These are phyloP conservation scores for Pituophis catenifer DNA, from an alignment of 2,113 vertebrate species.

Conservation along the genomic window DNA sequence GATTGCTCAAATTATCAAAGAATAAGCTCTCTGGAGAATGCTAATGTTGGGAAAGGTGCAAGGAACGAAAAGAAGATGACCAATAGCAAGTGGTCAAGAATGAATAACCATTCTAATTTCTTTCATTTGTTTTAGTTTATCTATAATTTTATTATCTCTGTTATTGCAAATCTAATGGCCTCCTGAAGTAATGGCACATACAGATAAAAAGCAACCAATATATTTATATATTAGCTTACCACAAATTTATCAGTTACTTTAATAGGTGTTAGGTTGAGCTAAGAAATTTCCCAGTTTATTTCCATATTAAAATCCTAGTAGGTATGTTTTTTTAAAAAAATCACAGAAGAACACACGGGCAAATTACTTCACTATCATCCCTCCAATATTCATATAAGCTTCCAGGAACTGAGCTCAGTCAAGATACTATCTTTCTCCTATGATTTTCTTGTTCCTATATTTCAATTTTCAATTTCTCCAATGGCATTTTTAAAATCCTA, in stretches of 20 bases:
- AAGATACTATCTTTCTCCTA: background rate
- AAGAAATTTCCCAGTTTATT: background rate
- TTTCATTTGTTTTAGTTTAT: background rate
- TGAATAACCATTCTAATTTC: background rate
- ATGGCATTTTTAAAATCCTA: background rate
- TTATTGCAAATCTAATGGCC: background rate
- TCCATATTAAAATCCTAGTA: background rate
- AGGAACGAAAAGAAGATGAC: background rate
- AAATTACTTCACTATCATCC: background rate
- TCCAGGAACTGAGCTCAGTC: background rate
- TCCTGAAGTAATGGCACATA: background rate
- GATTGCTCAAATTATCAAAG: background rate
- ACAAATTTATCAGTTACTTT: background rate
- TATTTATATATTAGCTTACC: background rate
- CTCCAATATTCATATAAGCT: background rate
- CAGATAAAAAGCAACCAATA: background rate
- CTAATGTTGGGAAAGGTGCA: background rate
- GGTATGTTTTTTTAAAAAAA: background rate
- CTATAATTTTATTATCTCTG: background rate
- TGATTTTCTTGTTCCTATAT: background rate
- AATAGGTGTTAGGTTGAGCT: background rate
- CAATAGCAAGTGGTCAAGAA: background rate
- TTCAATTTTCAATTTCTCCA: background rate
- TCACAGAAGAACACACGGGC: background rate
- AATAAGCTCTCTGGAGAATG: background rate